Conservation (phyloP, 1,140 invertebrate genomes). For the Drosophila neocordata region DNA sequence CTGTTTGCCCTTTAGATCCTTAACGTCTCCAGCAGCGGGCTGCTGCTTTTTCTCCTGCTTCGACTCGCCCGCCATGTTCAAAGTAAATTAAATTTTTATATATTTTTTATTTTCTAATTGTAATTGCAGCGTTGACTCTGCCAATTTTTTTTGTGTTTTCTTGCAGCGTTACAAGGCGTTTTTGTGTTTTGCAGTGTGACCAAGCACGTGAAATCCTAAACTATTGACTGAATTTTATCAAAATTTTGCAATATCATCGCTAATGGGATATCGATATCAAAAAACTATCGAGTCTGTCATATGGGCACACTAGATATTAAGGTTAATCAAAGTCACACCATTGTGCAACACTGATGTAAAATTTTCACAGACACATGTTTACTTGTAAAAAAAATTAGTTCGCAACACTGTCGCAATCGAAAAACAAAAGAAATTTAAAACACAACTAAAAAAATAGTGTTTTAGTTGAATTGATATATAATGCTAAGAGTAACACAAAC, state of each 20-base stretch:
- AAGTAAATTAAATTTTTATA: slow-evolving; percentile 26
- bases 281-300: neutral
- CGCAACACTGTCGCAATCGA: neutral
- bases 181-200: slow-evolving; percentile 2
- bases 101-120: slow-evolving; percentile 21
- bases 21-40: slow-evolving; percentile 40
- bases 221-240: neutral
- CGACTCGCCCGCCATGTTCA: slow-evolving; percentile 64
- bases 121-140: slow-evolving; percentile 42
- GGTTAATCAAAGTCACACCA: too few relatives aligned
- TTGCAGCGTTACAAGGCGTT: slow-evolving; percentile 10
- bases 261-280: neutral
- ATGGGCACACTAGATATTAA: too few relatives aligned
- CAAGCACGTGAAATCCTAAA: neutral
- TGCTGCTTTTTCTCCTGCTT: slow-evolving; percentile 70
- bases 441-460: neutral
- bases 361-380: neutral
- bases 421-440: neutral
- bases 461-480: slow-evolving; percentile 7
- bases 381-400: neutral
- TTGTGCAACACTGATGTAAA: neutral
- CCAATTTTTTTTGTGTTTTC: slow-evolving; percentile 19
- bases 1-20: slow-evolving; percentile 64
- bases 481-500: slow-evolving; percentile 59
- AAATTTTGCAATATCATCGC: slow-evolving; percentile 3